Percentiles rank a stretch among this genome's conserved stretches.
These are phyloP conservation scores for Sebastes hopkinsi DNA, from an alignment of 2,797 vertebrate species.

Conservation along the genomic window DNA sequence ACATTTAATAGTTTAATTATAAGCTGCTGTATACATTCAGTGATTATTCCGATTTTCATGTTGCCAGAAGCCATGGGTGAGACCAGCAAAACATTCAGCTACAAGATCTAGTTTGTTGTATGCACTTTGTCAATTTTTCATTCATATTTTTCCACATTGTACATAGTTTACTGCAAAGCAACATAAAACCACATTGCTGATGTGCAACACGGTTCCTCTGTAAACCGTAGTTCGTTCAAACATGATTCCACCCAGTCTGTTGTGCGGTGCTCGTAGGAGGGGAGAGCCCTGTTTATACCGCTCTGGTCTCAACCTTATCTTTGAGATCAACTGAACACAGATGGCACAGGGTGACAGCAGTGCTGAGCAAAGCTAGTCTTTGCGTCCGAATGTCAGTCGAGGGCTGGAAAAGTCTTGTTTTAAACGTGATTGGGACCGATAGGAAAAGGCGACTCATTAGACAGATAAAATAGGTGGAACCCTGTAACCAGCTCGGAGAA, in stretches of 20 bases:
- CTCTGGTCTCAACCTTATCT: conserved; percentile 56
- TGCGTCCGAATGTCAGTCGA: conserved; percentile 45
- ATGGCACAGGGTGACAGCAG: conserved; percentile 58
- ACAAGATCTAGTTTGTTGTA: conserved; percentile 84
- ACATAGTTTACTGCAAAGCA: conserved; percentile 82
- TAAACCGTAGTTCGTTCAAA: conserved; percentile 49
- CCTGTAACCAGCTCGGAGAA: conserved; percentile 56
- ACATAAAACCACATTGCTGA: conserved; percentile 78
- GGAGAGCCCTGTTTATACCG: conserved; percentile 55
- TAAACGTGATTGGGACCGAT: conserved; percentile 46
- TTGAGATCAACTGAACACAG: conserved; percentile 71
- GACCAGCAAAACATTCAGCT: conserved; percentile 89
- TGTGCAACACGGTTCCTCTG: conserved; percentile 70
- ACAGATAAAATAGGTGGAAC: conserved; percentile 64
- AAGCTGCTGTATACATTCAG: conserved; percentile 91
- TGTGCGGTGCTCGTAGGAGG: conserved; percentile 45
- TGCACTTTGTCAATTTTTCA: conserved; percentile 82
- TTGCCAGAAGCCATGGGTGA: conserved; percentile 88
- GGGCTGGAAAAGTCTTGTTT: conserved; percentile 52
- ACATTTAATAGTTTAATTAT: conserved; percentile 92
- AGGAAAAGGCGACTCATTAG: conserved; percentile 36
- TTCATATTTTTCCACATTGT: conserved; percentile 79
- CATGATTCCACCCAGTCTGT: conserved; percentile 63
- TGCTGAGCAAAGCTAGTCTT: conserved; percentile 68
- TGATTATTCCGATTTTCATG: conserved; percentile 88